Percentiles rank a stretch among this genome's conserved stretches.
Conservation (phyloP, 2,888 invertebrate genomes). For the Volucella zonaria region DNA sequence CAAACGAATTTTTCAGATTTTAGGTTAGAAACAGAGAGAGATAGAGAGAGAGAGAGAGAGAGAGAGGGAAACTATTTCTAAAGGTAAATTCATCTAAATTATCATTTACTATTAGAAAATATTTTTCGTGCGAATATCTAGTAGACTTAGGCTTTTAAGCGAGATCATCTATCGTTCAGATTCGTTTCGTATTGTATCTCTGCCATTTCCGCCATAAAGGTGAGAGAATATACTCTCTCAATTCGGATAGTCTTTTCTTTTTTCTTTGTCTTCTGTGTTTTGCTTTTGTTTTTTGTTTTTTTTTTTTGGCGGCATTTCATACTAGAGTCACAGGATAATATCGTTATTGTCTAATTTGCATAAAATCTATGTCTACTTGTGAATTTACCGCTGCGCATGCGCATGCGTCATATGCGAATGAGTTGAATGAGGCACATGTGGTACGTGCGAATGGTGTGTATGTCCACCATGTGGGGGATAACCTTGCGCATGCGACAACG, state of each 20-base stretch:
- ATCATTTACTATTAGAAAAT: conserved; percentile 43
- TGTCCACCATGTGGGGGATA: conserved; percentile 82
- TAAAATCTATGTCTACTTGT: conserved; percentile 29
- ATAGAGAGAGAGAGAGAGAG: background rate
- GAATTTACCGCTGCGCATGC: conserved; percentile 91
- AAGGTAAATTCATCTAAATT: conserved; percentile 62
- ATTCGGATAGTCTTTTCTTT: too few species aligned
- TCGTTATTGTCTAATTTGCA: conserved; percentile 59
- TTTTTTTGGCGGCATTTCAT: conserved; percentile 36
- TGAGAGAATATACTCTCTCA: background rate
- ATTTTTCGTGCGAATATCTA: conserved; percentile 48
- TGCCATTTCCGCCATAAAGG: conserved; percentile 5
- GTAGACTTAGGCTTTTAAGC: conserved; percentile 59
- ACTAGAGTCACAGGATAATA: conserved; percentile 58
- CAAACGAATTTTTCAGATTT: conserved; percentile 27
- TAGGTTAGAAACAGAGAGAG: conserved; percentile 29
- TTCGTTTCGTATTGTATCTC: conserved; percentile 24
- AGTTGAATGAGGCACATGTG: conserved; percentile 85
- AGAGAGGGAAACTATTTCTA: conserved; percentile 22
- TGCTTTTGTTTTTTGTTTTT: conserved; percentile 8
- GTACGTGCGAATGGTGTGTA: conserved; percentile 87
- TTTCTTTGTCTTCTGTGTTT: background rate
- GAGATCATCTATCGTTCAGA: conserved; percentile 74
- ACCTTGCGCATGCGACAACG: conserved; percentile 84
- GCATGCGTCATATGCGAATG: conserved; percentile 86